These are phyloP conservation scores for Xenentodon cancila DNA, from an alignment of 2,797 vertebrate genomes.

Conservation along the genomic window DNA sequence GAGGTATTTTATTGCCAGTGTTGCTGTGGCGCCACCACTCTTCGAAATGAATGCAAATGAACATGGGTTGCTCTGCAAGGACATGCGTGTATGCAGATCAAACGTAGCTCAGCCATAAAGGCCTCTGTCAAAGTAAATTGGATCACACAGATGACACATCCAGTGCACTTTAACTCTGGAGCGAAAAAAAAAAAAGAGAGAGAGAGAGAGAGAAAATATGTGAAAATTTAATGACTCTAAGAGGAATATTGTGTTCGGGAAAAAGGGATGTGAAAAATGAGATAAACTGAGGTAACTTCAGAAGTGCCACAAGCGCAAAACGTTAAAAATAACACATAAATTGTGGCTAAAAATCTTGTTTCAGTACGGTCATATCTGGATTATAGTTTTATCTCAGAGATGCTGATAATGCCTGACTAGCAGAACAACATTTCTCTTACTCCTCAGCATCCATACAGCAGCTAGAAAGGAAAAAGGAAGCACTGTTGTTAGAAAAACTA, in stretches of 20 bases:
- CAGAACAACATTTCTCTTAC: background rate
- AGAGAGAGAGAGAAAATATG: conserved; percentile 33
- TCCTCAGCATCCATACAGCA: background rate
- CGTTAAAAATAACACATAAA: conserved; percentile 41
- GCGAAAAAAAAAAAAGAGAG: conserved; percentile 5
- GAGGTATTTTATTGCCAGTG: conserved; percentile 60
- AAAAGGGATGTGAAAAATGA: conserved; percentile 46
- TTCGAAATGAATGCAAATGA: conserved; percentile 64
- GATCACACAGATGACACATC: conserved; percentile 71
- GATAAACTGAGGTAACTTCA: conserved; percentile 47
- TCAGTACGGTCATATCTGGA: background rate
- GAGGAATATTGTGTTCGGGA: conserved; percentile 71
- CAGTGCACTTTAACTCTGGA: conserved; percentile 63
- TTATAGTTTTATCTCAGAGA: background rate
- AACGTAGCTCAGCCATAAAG: conserved; percentile 58
- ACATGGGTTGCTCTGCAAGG: conserved; percentile 54
- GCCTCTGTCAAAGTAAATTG: conserved; percentile 63
- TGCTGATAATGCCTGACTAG: background rate
- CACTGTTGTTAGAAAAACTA: too few species aligned
- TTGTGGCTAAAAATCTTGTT: background rate
- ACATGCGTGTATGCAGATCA: conserved; percentile 43
- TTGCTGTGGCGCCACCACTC: conserved; percentile 30
- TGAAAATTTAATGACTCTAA: conserved; percentile 73
- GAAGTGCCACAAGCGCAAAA: conserved; percentile 24
- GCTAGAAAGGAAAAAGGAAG: background rate